Base-by-base conservation (phyloP, 2,888 invertebrate genomes). In the Drosophila koepferae region DNA sequence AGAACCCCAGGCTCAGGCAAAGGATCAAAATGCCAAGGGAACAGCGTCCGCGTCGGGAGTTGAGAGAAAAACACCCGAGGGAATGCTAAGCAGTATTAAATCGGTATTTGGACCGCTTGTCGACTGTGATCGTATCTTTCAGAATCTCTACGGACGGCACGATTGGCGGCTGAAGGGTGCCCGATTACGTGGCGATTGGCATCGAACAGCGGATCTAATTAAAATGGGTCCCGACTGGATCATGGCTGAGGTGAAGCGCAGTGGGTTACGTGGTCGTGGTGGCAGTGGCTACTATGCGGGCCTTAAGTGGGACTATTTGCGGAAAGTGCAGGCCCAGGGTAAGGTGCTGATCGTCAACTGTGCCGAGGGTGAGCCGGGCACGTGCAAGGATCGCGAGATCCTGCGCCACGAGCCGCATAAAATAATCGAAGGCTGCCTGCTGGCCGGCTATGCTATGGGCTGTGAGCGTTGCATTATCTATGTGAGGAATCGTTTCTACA, bases 361-460 rank as follows among this genome's bases (percentile, higher is more conserved):
- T 63, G 99, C 99, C 91, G 99, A 99, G 93, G 99, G 91, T 12
- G 89, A 90, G 49, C 99, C 99, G 0, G 99, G 99, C 0, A 99
- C 99, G 0, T 99, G 99, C 93, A 99, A 99, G 92, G 99, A 99
- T 93, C 95, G 99, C 43, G 99, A 99, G 92, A 99, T 99, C 81
- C 97, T 99, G 96, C 95, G 99, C 34, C 99, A 99, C 90, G 99
- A 99, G 93, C 99, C 99, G 0, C 99, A 99, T 93, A 99, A 99
- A 93, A 94, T 99, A 31, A 95, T 92, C 0, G 99, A 99, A 93
- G 99, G 99, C 0, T 98, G 98, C 91, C 94, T 99, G 40, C 95
- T 99, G 58, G 99, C 98, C 62, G 99, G 99, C 0, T 94, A 94
- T 49, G 97, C 99, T 1, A 99, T 99, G 96, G 98, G 98, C 0